These are phyloP conservation scores for Conchocele bisecta DNA, from an alignment of 2,888 invertebrate species.

Conservation along the genomic window DNA sequence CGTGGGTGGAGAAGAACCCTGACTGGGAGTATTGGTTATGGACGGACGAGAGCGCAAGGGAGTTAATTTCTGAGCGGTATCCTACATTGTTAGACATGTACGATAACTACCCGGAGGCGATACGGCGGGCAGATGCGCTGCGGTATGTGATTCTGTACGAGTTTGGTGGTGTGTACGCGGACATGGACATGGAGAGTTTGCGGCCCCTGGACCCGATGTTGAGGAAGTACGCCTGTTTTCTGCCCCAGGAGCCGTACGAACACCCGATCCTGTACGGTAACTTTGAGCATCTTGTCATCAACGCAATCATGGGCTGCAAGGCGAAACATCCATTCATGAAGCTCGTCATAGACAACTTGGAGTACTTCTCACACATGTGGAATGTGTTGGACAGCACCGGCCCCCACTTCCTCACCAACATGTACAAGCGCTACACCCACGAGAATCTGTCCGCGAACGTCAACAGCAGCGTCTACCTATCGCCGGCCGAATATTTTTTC, in stretches of 20 bases:
- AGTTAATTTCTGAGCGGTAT: slow-evolving; percentile 73
- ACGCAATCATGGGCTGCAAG: slow-evolving; percentile 76
- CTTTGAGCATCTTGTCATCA: slow-evolving; percentile 73
- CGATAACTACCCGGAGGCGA: slow-evolving; percentile 74
- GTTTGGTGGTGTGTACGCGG: slow-evolving; percentile 80
- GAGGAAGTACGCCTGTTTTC: slow-evolving; percentile 71
- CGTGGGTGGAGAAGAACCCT: slow-evolving; percentile 77
- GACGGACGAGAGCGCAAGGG: slow-evolving; percentile 78
- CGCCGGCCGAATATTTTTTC: slow-evolving; percentile 77
- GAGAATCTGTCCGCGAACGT: slow-evolving; percentile 36
- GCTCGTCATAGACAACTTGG: slow-evolving; percentile 68
- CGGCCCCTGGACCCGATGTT: slow-evolving; percentile 71
- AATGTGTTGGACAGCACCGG: slow-evolving; percentile 77
- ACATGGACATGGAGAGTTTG: slow-evolving; percentile 79
- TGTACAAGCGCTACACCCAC: slow-evolving; percentile 63
- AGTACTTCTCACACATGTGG: slow-evolving; percentile 73
- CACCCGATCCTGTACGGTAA: slow-evolving; percentile 76
- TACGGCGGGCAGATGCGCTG: slow-evolving; percentile 77
- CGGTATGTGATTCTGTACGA: slow-evolving; percentile 79
- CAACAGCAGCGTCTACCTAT: slow-evolving; percentile 66
- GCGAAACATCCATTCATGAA: slow-evolving; percentile 77
- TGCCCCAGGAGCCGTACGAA: slow-evolving; percentile 77
- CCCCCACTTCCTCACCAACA: slow-evolving; percentile 72
- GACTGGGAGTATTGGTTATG: slow-evolving; percentile 81
- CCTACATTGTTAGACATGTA: slow-evolving; percentile 70